phyloP scores from a whole-genome alignment of 2,888 invertebrate genomes.

The Ectobius pallidus region DNA sequence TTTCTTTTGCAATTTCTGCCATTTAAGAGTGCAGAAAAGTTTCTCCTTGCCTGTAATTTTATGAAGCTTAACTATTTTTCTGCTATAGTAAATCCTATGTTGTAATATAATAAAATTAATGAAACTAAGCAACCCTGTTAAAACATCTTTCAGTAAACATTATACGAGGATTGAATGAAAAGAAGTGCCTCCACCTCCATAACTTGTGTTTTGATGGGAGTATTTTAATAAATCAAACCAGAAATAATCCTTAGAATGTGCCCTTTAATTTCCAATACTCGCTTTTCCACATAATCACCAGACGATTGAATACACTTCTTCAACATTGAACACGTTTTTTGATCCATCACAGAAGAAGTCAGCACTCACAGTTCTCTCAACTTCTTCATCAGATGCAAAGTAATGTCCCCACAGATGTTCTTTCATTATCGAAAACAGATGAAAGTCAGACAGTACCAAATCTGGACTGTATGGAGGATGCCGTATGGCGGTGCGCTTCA shows the following conservation, averaged over 20 bases:
- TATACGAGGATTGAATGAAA: neutral
- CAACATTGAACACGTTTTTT: neutral
- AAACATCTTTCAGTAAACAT: too few relatives aligned
- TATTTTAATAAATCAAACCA: slow-evolving; percentile 5
- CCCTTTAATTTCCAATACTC: slow-evolving; percentile 4
- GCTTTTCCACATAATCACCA: neutral
- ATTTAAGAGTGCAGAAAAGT: too few relatives aligned
- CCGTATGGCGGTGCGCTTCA: neutral
- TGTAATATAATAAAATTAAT: too few relatives aligned
- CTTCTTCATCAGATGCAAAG: slow-evolving; percentile 1
- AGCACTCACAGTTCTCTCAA: neutral
- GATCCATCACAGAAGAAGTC: neutral
- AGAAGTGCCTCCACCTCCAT: slow-evolving; percentile 5
- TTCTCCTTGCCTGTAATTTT: too few relatives aligned
- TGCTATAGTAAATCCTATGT: too few relatives aligned
- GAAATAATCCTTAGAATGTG: slow-evolving; percentile 12
- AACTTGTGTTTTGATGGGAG: neutral
- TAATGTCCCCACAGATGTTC: neutral
- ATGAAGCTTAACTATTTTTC: too few relatives aligned
- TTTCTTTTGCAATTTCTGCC: too few relatives aligned
- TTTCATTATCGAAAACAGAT: slow-evolving; percentile 8
- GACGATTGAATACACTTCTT: slow-evolving; percentile 8
- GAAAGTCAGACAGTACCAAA: neutral
- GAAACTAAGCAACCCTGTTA: too few relatives aligned
- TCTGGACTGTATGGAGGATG: slow-evolving; percentile 2